Evolutionary conservation across 2,113 vertebrate species (phyloP), one percentile per base, ranked within the genome.

Genomic region (Hydrochoerus hydrochaeris): DNA sequence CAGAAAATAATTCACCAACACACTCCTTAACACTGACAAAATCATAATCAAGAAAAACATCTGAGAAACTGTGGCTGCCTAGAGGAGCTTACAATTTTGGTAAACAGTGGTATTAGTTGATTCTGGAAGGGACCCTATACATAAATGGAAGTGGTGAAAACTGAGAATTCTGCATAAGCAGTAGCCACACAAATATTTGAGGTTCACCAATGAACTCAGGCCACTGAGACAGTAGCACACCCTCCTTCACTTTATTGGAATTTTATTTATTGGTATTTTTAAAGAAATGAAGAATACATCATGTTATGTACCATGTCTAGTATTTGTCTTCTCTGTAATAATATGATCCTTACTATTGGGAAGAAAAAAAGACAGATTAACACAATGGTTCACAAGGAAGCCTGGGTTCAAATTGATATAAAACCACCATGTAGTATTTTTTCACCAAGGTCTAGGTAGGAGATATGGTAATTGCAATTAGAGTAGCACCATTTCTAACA

Each of bases 191-290:
- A 75, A 84, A 46, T 57, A 44, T n/a, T n/a, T 63, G 32, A 57
- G 41, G 38, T 62, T 83, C 20, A 89, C 49, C 54, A 32, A 32
- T 30, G 0, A 11, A 41, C 57, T 52, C 24, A 38, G 8, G 6
- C 13, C 30, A 0, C 20, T 44, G 5, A 83, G 35, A 73, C 4
- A 24, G 5, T 32, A 19, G 16, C 12, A 10, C 28, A 6, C 0
- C 30, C 0, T 41, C 6, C 13, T 38, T 16, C 26, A 60, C 12
- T n/a, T 69, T 16, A 4, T 7, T 11, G 22, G 2, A 80, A n/a
- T n/a, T 58, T 19, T 14, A 69, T 28, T 6, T 22, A 86, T 46
- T 67, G 20, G 4, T 67, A 26, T 3, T 86, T 67, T 52, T 17
- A 26, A 87, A 57, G 52, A 28, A 38, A 16, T 73, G 16, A 71